Base-by-base conservation (phyloP, 2,797 vertebrate species). In the Uromys caudimaculatus region DNA sequence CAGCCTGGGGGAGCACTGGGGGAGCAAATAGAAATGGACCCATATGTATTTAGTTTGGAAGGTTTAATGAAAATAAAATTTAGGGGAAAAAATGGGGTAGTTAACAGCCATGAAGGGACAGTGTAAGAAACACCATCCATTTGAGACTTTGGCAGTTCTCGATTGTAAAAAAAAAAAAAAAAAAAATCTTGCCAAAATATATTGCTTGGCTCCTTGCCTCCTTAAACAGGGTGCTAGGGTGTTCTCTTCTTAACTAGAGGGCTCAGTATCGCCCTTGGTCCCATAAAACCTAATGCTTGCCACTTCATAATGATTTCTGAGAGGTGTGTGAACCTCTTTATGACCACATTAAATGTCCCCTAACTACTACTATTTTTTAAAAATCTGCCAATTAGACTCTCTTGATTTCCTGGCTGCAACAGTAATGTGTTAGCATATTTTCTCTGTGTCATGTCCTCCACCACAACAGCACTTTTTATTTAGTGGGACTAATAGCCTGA, bases 321-420 rank as follows among this genome's bases (percentile, higher is more conserved):
- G 95, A 79, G 69, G 41, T 73, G 73, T n/a, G 84, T 35, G 84
- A 89, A 64, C 78, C 86, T 93, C 85, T 96, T 96, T 76, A 95
- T 83, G 86, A 60, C 23, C 38, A 81, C 23, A 50, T 94, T 96
- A 93, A 91, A 64, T 85, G 71, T 58, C 73, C 91, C 87, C 86
- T 76, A 86, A 79, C 86, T 92, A 82, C 90, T 76, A 35, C 62
- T 82, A 38, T 79, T 89, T 89, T 67, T 10, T 23, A 90, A 69
- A 0, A 83, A 93, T 82, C 83, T 97, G 58, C 64, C 83, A 83
- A n/a, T 93, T 76, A 90, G 69, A 79, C 19, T n/a, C n/a, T 29
- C 56, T 91, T 78, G 62, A 85, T 92, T 94, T 92, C 27, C 67
- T 95, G 89, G 21, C 62, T 79, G 56, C 3, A 41, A 86, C 73